Conservation (phyloP, 2,113 vertebrate genomes). For the Caracal caracal region DNA sequence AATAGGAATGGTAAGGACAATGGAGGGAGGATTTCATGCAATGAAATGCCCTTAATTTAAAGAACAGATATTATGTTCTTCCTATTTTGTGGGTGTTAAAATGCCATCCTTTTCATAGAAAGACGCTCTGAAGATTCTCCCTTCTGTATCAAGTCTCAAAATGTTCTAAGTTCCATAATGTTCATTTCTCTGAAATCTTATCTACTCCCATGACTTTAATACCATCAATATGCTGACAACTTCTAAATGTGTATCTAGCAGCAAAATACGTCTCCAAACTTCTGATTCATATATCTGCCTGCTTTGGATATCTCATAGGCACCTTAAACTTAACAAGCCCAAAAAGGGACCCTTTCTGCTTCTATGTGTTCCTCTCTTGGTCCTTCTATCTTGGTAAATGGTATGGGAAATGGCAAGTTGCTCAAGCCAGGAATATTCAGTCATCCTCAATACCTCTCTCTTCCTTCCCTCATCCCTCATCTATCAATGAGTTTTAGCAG, state of each 20-base stretch:
- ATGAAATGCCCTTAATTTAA: not conserved
- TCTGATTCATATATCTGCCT: not conserved
- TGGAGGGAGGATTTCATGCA: not conserved
- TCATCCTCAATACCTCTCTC: not conserved
- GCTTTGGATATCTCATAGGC: not conserved
- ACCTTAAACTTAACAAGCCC: not conserved
- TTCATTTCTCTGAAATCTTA: constrained; percentile 14
- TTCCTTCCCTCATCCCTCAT: not conserved
- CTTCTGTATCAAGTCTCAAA: not conserved
- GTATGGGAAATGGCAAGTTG: not conserved
- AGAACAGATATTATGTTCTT: not conserved
- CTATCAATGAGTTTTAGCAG: not conserved
- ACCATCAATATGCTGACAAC: not conserved
- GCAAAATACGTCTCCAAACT: not conserved
- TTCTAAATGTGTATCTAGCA: not conserved
- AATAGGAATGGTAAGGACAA: not conserved
- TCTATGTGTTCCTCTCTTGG: not conserved
- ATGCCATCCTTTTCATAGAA: not conserved
- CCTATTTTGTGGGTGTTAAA: constrained; percentile 29
- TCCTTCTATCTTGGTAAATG: not conserved
- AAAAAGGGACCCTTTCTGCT: not conserved
- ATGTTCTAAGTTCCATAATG: not conserved
- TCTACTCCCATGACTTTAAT: not conserved
- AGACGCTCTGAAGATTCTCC: not conserved
- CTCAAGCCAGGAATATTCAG: not conserved